Percentiles rank a stretch among this genome's conserved stretches.
These are phyloP conservation scores for Carettochelys insculpta DNA, from an alignment of 2,113 vertebrate species.

Conservation along the genomic window DNA sequence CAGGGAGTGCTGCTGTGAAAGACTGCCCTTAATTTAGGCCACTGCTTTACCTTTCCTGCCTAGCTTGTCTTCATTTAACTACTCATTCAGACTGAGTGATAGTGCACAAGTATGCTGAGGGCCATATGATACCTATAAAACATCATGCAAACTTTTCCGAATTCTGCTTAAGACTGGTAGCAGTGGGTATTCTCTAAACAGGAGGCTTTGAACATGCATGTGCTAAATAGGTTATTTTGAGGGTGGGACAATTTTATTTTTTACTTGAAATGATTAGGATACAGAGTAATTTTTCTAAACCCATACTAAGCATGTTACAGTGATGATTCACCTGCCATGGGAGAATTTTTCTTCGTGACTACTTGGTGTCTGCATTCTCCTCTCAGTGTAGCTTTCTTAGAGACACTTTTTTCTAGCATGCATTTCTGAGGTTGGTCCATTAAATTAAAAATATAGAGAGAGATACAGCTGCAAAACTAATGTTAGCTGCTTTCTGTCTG, in stretches of 20 bases:
- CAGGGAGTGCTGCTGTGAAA: neutral
- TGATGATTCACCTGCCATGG: neutral
- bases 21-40: neutral
- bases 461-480: neutral
- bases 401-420: neutral
- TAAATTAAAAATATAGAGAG: neutral
- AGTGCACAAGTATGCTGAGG: neutral
- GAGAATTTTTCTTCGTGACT: neutral
- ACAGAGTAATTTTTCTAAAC: neutral
- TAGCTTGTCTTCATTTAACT: neutral
- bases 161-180: neutral
- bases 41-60: neutral
- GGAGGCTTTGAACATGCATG: neutral
- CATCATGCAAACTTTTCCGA: neutral
- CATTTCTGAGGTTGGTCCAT: neutral
- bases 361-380: neutral
- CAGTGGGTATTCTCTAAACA: neutral
- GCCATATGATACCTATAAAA: neutral
- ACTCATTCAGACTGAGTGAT: neutral
- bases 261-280: neutral
- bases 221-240: neutral
- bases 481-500: neutral
- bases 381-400: neutral
- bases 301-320: neutral
- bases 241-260: neutral